phyloP scores from a whole-genome alignment of 2,888 invertebrate genomes.

The Cephus pulcher region DNA sequence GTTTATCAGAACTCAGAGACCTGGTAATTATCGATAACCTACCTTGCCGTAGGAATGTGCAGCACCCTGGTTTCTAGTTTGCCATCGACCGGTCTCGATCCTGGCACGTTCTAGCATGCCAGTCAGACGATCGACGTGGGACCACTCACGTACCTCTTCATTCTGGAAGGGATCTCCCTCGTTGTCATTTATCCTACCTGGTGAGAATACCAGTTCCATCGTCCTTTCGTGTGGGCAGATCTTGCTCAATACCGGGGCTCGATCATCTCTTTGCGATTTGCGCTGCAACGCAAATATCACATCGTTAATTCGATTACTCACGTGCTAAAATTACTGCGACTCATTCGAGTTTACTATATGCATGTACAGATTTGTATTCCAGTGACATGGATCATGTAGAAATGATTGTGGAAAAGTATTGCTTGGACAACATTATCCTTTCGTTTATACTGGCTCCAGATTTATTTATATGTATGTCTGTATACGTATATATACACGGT shows the following conservation, averaged over 20 bases:
- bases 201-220: slow-evolving; percentile 54
- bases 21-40: slow-evolving; percentile 28
- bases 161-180: slow-evolving; percentile 67
- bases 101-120: slow-evolving; percentile 70
- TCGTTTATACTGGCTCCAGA: not conserved
- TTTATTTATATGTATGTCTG: not conserved
- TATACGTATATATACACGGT: not conserved
- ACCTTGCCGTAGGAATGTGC: slow-evolving; percentile 71
- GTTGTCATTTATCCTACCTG: slow-evolving; percentile 42
- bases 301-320: not conserved
- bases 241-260: not conserved
- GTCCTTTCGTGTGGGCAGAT: slow-evolving; percentile 14
- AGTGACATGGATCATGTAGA: not conserved
- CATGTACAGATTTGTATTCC: not conserved
- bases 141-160: slow-evolving; percentile 71
- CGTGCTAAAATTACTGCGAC: not conserved
- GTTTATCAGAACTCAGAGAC: not conserved
- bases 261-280: not conserved
- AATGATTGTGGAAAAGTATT: not conserved
- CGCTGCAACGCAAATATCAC: not conserved
- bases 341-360: not conserved
- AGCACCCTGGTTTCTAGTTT: slow-evolving; percentile 66
- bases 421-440: not conserved
- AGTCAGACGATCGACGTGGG: slow-evolving; percentile 68
- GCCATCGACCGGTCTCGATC: slow-evolving; percentile 70